Evolutionary conservation across 2,797 vertebrate species (phyloP).

Genomic region (Fundulus diaphanus): DNA sequence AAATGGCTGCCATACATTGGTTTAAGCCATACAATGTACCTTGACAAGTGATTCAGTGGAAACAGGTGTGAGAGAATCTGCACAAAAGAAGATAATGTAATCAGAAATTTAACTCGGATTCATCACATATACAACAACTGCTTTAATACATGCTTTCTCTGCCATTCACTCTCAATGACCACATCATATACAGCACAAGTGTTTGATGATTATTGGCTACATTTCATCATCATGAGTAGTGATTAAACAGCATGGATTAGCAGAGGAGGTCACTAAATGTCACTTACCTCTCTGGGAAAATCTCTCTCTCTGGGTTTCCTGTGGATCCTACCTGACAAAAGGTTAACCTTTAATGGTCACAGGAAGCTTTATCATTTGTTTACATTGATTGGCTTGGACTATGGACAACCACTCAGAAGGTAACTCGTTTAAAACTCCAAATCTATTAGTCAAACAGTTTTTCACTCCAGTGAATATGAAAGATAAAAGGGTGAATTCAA

Average conservation of each 20-base stretch:
- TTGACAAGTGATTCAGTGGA: not conserved
- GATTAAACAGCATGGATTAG: slow-evolving; percentile 42
- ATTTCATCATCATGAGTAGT: slow-evolving; percentile 27
- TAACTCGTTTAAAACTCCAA: slow-evolving; percentile 57
- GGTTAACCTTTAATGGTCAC: slow-evolving; percentile 27
- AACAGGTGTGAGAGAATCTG: not conserved
- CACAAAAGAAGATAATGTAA: not conserved
- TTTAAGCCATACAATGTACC: not conserved
- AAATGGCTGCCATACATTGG: not conserved
- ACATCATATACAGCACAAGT: not conserved
- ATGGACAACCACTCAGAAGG: slow-evolving; percentile 21
- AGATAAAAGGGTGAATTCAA: slow-evolving; percentile 12
- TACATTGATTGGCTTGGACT: slow-evolving; percentile 53
- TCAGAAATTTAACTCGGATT: not conserved
- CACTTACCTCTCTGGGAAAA: slow-evolving; percentile 17
- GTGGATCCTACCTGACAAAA: slow-evolving; percentile 47
- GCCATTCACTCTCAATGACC: not conserved
- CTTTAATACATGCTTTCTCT: slow-evolving; percentile 4
- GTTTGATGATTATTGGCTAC: slow-evolving; percentile 15
- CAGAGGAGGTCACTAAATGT: slow-evolving; percentile 48
- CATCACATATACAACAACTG: not conserved
- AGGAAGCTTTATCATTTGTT: slow-evolving; percentile 58
- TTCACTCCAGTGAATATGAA: slow-evolving; percentile 20
- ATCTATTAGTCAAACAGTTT: not conserved
- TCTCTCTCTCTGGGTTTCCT: slow-evolving; percentile 12